These are phyloP conservation scores for Corydoras sp. DNA, from an alignment of 2,113 vertebrate genomes.

Conservation along the genomic window DNA sequence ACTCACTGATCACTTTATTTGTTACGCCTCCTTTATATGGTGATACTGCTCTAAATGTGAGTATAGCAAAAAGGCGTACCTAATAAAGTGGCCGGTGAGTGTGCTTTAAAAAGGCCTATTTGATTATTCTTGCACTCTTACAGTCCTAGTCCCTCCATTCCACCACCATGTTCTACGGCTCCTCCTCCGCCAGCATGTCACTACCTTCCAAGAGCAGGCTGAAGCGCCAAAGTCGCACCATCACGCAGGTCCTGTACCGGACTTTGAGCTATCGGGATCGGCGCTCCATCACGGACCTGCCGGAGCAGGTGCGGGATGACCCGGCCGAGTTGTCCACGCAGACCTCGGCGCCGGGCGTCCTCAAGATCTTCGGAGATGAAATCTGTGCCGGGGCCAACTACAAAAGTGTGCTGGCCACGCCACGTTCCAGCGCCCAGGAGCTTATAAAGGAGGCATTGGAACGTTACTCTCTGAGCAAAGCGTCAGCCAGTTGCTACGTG, in stretches of 20 bases:
- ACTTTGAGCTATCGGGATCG: conserved; percentile 88
- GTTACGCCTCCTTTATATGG: too few species aligned
- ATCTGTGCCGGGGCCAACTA: conserved; percentile 88
- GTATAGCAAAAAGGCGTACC: too few species aligned
- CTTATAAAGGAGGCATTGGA: conserved; percentile 90
- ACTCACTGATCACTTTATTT: too few species aligned
- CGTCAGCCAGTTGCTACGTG: conserved; percentile 68
- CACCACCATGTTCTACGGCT: conserved; percentile 84
- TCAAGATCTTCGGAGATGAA: conserved; percentile 91
- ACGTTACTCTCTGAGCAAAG: conserved; percentile 82
- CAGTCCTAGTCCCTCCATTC: conserved; percentile 50
- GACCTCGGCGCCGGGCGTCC: conserved; percentile 83
- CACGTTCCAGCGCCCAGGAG: conserved; percentile 78
- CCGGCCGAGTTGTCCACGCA: conserved; percentile 89
- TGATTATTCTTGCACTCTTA: conserved; percentile 12
- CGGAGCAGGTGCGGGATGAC: conserved; percentile 69
- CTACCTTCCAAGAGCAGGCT: conserved; percentile 84
- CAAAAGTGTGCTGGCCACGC: conserved; percentile 90
- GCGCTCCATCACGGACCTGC: conserved; percentile 59
- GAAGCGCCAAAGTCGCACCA: conserved; percentile 85
- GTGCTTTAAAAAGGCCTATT: neutral
- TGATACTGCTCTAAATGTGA: too few species aligned
- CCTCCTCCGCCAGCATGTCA: conserved; percentile 79
- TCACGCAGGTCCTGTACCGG: conserved; percentile 83
- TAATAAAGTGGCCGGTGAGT: neutral